phyloP scores from a whole-genome alignment of 35 echinoderm and acorn worm genomes.

The Ptychodera flava region DNA sequence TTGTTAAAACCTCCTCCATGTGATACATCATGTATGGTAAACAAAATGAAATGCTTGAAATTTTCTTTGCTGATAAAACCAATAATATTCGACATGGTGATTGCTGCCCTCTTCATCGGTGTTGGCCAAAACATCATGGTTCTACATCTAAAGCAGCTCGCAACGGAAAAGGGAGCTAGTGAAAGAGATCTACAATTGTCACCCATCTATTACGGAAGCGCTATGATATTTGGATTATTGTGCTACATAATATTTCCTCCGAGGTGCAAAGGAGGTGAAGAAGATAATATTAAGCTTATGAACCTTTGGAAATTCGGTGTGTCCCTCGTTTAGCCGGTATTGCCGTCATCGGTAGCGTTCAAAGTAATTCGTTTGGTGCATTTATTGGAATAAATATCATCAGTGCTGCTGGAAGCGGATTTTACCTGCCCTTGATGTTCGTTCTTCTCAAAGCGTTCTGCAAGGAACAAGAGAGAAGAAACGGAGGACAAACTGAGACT shows the following conservation, averaged over 20 bases:
- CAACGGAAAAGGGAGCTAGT: background rate
- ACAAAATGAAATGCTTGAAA: too few relatives aligned
- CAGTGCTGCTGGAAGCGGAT: background rate
- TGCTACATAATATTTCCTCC: background rate
- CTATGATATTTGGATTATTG: background rate
- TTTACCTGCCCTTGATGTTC: background rate
- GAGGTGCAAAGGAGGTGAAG: background rate
- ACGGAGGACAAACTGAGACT: background rate
- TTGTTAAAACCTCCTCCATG: background rate
- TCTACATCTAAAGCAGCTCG: background rate
- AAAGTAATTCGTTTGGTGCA: background rate
- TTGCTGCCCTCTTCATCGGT: background rate
- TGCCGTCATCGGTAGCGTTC: background rate
- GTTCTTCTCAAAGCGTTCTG: background rate
- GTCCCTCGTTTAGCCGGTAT: background rate
- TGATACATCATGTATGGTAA: too few relatives aligned
- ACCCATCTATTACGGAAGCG: background rate
- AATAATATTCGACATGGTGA: background rate
- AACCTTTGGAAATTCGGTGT: background rate
- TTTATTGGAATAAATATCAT: background rate
- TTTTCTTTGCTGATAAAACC: background rate
- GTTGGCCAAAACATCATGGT: background rate
- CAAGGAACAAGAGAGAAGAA: background rate
- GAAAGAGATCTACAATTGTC: background rate
- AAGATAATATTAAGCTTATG: background rate